Evolutionary conservation across 2,797 vertebrate genomes (phyloP).

Genomic region (Benthosema pterotum): DNA sequence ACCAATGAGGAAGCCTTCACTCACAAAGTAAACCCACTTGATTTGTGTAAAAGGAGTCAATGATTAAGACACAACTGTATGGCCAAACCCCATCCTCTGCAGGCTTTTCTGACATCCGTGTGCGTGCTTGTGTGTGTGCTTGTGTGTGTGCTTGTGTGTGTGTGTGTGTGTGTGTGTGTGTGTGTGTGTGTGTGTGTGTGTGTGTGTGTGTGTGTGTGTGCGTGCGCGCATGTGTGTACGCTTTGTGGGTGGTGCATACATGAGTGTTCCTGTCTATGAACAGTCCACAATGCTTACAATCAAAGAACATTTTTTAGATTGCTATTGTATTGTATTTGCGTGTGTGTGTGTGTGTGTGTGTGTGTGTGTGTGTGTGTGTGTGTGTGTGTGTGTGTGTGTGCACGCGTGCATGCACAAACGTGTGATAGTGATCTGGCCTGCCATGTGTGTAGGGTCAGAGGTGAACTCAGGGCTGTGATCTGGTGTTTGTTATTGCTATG

Average conservation of each 20-base stretch:
- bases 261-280: neutral
- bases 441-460: slow-evolving; percentile 73
- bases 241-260: neutral
- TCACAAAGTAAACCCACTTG: slow-evolving; percentile 53
- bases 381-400: slow-evolving; percentile 9
- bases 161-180: neutral
- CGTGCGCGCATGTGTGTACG: neutral
- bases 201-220: slow-evolving; percentile 2
- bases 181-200: neutral
- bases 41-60: slow-evolving; percentile 66
- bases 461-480: slow-evolving; percentile 76
- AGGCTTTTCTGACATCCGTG: slow-evolving; percentile 7
- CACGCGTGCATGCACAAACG: slow-evolving; percentile 28
- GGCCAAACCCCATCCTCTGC: slow-evolving; percentile 38
- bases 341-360: neutral
- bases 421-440: slow-evolving; percentile 70
- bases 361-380: slow-evolving; percentile 5
- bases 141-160: slow-evolving; percentile 25
- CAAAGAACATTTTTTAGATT: too few species aligned
- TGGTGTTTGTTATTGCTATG: slow-evolving; percentile 85
- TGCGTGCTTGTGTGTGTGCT: slow-evolving; percentile 7
- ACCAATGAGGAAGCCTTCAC: slow-evolving; percentile 69
- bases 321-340: too few species aligned
- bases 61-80: slow-evolving; percentile 65
- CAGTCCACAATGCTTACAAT: neutral